Evolutionary conservation across 2,797 vertebrate species (phyloP).

Genomic region (Danio choprae): DNA sequence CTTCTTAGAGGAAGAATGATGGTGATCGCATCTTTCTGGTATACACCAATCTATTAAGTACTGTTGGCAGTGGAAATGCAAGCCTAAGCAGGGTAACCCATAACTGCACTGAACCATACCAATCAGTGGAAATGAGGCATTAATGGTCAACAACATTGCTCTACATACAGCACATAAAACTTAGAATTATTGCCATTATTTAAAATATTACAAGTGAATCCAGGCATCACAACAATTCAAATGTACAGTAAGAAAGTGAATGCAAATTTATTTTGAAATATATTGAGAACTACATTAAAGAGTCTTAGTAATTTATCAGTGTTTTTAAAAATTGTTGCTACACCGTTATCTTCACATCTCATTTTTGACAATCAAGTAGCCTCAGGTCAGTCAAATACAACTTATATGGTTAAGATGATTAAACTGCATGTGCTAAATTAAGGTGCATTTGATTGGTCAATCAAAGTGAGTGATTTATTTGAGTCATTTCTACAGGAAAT

Average conservation of each 20-base stretch:
- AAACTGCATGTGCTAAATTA: conserved; percentile 1
- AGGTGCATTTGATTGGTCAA: conserved; percentile 8
- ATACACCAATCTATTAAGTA: too few species aligned
- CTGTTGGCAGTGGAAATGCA: too few species aligned
- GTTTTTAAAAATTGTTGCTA: not conserved
- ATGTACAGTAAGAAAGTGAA: not conserved
- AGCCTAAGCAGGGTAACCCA: too few species aligned
- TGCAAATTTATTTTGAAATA: not conserved
- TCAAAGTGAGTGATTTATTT: conserved; percentile 1
- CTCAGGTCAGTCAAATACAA: not conserved
- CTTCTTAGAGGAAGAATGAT: too few species aligned
- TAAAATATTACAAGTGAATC: not conserved
- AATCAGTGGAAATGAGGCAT: too few species aligned
- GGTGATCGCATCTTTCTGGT: too few species aligned
- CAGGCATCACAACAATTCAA: not conserved
- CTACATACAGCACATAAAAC: not conserved
- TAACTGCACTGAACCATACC: too few species aligned
- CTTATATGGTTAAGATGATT: not conserved
- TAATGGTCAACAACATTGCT: too few species aligned
- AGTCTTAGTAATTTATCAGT: not conserved
- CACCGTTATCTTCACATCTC: not conserved
- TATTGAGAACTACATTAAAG: not conserved
- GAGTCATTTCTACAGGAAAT: conserved; percentile 51
- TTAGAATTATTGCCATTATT: not conserved
- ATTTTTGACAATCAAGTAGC: too few species aligned